A percentile compares a stretch with the other conserved stretches of the same genome.
Conservation (phyloP, 2,888 invertebrate genomes). For the Drosophila rubida region DNA sequence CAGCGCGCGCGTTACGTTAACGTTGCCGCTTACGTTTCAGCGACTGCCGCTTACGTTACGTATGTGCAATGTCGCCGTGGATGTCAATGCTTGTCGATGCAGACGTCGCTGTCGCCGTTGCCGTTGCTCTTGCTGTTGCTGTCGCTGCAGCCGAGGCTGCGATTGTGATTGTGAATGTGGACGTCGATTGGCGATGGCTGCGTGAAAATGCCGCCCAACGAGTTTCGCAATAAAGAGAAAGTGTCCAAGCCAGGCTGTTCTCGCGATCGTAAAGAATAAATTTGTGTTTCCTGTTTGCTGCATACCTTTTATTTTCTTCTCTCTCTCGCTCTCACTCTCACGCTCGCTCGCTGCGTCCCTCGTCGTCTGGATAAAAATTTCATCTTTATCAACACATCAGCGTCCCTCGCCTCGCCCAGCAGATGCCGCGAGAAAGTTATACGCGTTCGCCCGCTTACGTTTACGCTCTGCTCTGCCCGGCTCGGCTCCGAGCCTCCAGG, state of each 20-base stretch:
- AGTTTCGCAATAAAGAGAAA: slow-evolving; percentile 82
- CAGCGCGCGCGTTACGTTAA: not conserved
- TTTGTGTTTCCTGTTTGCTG: slow-evolving; percentile 81
- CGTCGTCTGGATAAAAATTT: slow-evolving; percentile 46
- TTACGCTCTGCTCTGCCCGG: not conserved
- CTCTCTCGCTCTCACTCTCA: not conserved
- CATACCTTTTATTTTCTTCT: slow-evolving; percentile 34
- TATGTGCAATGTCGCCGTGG: slow-evolving; percentile 33
- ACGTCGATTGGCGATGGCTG: slow-evolving; percentile 44
- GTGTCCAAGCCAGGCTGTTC: slow-evolving; percentile 80
- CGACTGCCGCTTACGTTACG: slow-evolving; percentile 12
- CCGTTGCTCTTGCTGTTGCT: slow-evolving; percentile 39
- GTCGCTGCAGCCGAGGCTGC: not conserved
- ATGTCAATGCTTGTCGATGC: slow-evolving; percentile 61
- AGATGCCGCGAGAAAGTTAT: slow-evolving; percentile 67
- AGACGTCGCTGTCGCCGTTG: slow-evolving; percentile 13
- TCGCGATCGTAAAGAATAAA: slow-evolving; percentile 83
- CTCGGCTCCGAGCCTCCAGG: slow-evolving; percentile 16
- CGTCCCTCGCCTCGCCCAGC: slow-evolving; percentile 14
- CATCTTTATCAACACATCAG: slow-evolving; percentile 47
- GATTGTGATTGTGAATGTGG: slow-evolving; percentile 42
- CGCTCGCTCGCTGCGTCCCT: slow-evolving; percentile 1
- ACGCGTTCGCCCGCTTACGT: slow-evolving; percentile 5
- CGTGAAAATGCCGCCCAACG: slow-evolving; percentile 80
- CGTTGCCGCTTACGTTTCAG: slow-evolving; percentile 8